phyloP scores from a whole-genome alignment of 2,113 vertebrate species.

The Accipiter virgatus region DNA sequence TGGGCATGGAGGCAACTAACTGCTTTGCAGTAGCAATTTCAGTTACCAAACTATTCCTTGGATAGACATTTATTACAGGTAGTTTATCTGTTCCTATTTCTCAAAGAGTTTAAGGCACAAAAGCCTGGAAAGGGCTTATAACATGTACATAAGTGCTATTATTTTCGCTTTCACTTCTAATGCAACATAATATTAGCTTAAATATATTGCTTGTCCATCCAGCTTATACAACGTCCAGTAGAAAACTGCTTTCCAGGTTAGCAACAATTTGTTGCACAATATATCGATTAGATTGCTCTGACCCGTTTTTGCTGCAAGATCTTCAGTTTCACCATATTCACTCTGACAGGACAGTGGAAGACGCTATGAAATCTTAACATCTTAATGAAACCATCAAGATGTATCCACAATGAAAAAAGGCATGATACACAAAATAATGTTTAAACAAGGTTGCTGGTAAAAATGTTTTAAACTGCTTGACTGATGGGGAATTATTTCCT shows the following conservation, averaged over 20 bases:
- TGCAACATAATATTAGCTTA: constrained; percentile 5
- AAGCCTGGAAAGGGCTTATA: constrained; percentile 55
- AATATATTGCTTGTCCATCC: constrained; percentile 42
- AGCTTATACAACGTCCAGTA: constrained; percentile 10
- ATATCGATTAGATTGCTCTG: neutral
- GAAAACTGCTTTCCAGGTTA: neutral
- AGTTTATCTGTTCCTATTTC: constrained; percentile 34
- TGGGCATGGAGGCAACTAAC: constrained; percentile 3
- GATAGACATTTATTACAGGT: constrained; percentile 48
- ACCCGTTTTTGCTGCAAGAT: constrained; percentile 16
- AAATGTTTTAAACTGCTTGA: neutral
- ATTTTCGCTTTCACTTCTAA: constrained; percentile 16
- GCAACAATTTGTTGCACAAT: constrained; percentile 32
- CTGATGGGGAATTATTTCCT: neutral
- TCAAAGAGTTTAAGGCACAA: constrained; percentile 55
- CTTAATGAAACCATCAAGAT: neutral
- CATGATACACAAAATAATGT: neutral
- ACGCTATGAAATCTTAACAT: neutral
- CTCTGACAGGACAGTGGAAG: constrained; percentile 16
- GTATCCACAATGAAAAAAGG: neutral
- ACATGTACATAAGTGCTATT: constrained; percentile 27
- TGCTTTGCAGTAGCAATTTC: neutral
- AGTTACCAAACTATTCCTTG: constrained; percentile 12
- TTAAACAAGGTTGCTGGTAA: neutral
- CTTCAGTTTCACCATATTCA: neutral